These are phyloP conservation scores for Serilophus lunatus DNA, from an alignment of 2,113 vertebrate genomes.

Conservation along the genomic window DNA sequence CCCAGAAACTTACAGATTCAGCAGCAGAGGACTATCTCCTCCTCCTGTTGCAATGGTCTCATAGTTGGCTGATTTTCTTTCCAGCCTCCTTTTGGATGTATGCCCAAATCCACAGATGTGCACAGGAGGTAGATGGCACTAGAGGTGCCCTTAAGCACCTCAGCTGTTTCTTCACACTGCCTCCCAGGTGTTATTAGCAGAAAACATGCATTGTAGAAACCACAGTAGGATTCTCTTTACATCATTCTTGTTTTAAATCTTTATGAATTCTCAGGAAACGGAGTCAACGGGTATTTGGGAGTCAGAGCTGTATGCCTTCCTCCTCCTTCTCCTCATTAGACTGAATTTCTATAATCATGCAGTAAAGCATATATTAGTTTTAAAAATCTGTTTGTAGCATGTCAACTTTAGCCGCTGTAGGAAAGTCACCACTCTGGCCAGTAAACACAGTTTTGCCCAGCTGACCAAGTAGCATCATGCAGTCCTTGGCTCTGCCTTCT, in stretches of 20 bases:
- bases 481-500: background rate
- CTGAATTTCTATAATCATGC: background rate
- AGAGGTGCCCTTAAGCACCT: conserved; percentile 64
- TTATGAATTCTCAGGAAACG: conserved; percentile 22
- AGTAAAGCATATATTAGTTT: background rate
- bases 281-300: background rate
- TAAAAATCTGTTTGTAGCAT: background rate
- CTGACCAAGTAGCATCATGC: background rate
- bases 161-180: conserved; percentile 65
- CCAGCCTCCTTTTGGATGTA: conserved; percentile 67
- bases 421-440: background rate
- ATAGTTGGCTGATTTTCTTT: conserved; percentile 61
- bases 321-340: background rate
- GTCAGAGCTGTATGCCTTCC: background rate
- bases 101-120: conserved; percentile 72
- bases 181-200: conserved; percentile 61
- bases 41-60: conserved; percentile 41
- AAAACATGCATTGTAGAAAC: conserved; percentile 44
- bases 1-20: conserved; percentile 33
- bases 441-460: background rate
- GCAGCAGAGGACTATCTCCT: conserved; percentile 45
- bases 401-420: background rate
- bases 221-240: conserved; percentile 44
- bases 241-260: conserved; percentile 33
- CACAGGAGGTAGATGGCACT: conserved; percentile 76